A percentile compares a stretch with the other conserved stretches of the same genome.
Conservation (phyloP, 2,113 vertebrate genomes). For the Polypterus senegalus region DNA sequence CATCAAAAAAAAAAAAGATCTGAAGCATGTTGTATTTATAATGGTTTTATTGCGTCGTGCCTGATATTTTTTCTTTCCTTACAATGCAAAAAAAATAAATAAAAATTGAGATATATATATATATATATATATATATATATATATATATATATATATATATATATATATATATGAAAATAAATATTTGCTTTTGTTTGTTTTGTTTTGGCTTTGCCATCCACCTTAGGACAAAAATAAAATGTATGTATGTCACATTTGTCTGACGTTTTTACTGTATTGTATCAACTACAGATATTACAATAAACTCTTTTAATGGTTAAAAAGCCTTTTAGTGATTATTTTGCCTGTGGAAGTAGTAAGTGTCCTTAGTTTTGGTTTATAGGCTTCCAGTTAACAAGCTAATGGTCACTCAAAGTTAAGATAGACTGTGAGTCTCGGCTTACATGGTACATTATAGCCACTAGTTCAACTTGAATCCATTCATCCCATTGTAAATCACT, state of each 20-base stretch:
- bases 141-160: conserved; percentile 4
- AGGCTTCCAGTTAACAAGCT: no score
- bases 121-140: no score
- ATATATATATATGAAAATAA: conserved; percentile 10
- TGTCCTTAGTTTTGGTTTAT: no score
- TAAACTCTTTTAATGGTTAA: conserved; percentile 70
- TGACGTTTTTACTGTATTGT: conserved; percentile 80
- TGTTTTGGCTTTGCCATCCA: conserved; percentile 63
- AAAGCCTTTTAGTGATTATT: no score
- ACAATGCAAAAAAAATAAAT: conserved; percentile 28
- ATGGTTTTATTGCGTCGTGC: conserved; percentile 54
- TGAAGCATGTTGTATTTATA: conserved; percentile 65
- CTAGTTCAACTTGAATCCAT: no score
- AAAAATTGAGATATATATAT: no score
- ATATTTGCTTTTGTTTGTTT: conserved; percentile 43
- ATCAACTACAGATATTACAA: conserved; percentile 76
- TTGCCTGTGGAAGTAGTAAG: no score
- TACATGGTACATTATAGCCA: no score
- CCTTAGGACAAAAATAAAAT: conserved; percentile 58
- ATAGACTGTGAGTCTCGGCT: no score
- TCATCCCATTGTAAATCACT: no score
- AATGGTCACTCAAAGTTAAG: no score
- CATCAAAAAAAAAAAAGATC: conserved; percentile 35
- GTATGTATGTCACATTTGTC: conserved; percentile 69
- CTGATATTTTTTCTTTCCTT: conserved; percentile 54